Percentiles rank a stretch among this genome's conserved stretches.
Conservation (phyloP, 1,140 invertebrate genomes). For the Melitaea cinxia region DNA sequence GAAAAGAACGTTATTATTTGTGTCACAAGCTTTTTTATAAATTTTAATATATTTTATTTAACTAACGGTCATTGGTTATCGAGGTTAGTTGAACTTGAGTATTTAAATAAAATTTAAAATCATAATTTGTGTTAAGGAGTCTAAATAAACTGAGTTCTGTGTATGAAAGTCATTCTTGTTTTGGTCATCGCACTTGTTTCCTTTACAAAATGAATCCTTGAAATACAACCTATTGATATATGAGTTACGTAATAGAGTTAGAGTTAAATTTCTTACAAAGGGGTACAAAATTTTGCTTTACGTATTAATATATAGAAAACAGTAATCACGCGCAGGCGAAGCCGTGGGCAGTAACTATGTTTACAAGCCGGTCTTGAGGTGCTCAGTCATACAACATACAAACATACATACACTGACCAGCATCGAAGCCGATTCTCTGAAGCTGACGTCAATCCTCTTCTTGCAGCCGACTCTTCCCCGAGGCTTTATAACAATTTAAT, state of each 20-base stretch:
- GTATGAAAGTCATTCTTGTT: no score
- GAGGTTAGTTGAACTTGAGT: background rate
- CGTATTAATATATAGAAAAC: no score
- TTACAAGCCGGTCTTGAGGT: background rate
- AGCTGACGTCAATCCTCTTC: conserved; percentile 5
- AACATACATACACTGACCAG: background rate
- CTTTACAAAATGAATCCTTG: no score
- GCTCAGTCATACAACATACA: background rate
- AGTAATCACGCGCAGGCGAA: background rate
- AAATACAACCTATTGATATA: no score
- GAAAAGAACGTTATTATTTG: background rate
- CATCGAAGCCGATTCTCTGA: background rate
- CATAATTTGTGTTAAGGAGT: no score
- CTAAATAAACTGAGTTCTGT: no score
- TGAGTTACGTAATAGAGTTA: no score
- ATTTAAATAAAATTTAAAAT: background rate
- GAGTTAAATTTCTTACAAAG: no score
- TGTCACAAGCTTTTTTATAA: background rate
- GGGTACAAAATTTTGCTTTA: no score
- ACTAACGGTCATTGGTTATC: background rate
- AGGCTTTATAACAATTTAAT: background rate
- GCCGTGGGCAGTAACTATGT: background rate
- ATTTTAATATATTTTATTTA: background rate
- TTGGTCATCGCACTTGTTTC: no score
- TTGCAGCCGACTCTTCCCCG: background rate